Conservation (phyloP, 2,888 invertebrate species). For the Glomeris marginata region DNA sequence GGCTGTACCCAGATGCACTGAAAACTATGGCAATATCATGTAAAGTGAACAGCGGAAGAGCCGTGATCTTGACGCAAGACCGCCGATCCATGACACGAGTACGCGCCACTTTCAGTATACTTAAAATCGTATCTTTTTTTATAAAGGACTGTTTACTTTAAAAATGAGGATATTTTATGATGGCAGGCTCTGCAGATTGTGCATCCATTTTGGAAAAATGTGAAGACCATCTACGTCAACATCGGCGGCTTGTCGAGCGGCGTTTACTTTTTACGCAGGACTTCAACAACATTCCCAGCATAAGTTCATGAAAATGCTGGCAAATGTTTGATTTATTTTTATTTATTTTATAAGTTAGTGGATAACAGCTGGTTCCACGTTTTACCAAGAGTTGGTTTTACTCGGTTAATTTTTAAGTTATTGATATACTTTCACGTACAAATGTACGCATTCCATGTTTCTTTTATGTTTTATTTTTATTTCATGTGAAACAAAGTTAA, state of each 20-base stretch:
- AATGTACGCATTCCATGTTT: no score
- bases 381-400: no score
- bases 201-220: slow-evolving; percentile 22
- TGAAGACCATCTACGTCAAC: slow-evolving; percentile 23
- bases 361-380: no score
- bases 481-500: no score
- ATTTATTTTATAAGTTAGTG: no score
- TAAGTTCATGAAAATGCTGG: no score
- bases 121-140: background rate
- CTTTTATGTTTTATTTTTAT: no score
- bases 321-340: no score
- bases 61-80: slow-evolving; percentile 37
- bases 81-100: slow-evolving; percentile 22
- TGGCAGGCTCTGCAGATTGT: slow-evolving; percentile 19
- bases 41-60: slow-evolving; percentile 33
- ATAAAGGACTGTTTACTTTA: background rate
- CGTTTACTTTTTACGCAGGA: slow-evolving; percentile 24
- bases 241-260: slow-evolving; percentile 28
- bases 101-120: slow-evolving; percentile 10
- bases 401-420: no score
- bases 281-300: background rate
- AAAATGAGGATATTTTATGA: slow-evolving; percentile 4
- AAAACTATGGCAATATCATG: slow-evolving; percentile 37
- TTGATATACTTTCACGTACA: no score
- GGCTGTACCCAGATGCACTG: slow-evolving; percentile 36